Percentiles rank a stretch among this genome's conserved stretches.
Evolutionary conservation across 2,888 invertebrate species (phyloP).

Genomic region (Boloria euphrosyne): DNA sequence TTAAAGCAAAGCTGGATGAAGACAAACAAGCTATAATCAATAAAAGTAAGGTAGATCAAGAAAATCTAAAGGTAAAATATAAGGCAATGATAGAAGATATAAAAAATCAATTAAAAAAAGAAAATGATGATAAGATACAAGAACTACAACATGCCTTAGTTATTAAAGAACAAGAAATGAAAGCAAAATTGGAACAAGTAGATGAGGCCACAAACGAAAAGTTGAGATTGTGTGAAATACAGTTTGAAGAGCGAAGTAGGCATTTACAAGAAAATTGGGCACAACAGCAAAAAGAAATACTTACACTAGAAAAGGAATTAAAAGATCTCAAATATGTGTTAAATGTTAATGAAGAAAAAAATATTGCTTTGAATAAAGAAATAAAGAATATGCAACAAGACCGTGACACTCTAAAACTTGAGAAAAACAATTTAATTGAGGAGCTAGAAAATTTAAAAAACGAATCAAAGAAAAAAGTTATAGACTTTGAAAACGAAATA

Average conservation of each 20-base stretch:
- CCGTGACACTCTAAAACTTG: slow-evolving; percentile 54
- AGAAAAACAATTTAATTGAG: slow-evolving; percentile 53
- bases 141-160: slow-evolving; percentile 62
- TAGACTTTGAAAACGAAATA: slow-evolving; percentile 71
- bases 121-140: slow-evolving; percentile 63
- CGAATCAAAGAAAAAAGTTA: slow-evolving; percentile 61
- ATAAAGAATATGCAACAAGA: slow-evolving; percentile 57
- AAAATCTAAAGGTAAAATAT: slow-evolving; percentile 64
- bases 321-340: slow-evolving; percentile 62
- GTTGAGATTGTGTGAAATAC: slow-evolving; percentile 72
- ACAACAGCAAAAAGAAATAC: slow-evolving; percentile 62
- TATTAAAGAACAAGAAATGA: slow-evolving; percentile 68
- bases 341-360: slow-evolving; percentile 59
- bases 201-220: slow-evolving; percentile 74
- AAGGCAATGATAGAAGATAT: slow-evolving; percentile 60
- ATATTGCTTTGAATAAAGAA: slow-evolving; percentile 57
- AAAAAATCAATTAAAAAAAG: slow-evolving; percentile 61
- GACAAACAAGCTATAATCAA: slow-evolving; percentile 67
- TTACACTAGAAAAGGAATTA: slow-evolving; percentile 62
- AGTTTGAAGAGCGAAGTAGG: slow-evolving; percentile 71
- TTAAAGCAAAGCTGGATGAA: slow-evolving; percentile 73
- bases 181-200: slow-evolving; percentile 74
- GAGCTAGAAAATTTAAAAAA: slow-evolving; percentile 65
- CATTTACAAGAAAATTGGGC: slow-evolving; percentile 66
- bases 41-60: slow-evolving; percentile 67